Evolutionary conservation across 1,140 invertebrate species (phyloP).

Genomic region (Drosophila azteca): DNA sequence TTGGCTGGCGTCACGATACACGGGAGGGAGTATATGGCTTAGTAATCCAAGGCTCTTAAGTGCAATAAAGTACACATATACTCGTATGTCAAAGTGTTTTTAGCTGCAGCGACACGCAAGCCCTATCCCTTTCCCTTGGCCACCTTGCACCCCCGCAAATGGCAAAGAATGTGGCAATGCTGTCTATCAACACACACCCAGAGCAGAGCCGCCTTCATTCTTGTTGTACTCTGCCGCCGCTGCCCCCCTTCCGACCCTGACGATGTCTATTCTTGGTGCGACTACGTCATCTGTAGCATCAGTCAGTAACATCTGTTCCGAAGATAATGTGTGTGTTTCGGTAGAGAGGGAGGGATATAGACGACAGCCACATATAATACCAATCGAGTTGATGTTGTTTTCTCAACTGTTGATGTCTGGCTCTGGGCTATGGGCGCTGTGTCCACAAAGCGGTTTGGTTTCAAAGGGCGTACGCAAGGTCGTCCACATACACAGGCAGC

Average conservation of each 20-base stretch:
- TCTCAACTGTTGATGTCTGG: constrained; percentile 10
- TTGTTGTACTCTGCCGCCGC: constrained; percentile 14
- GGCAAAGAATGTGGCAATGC: no score
- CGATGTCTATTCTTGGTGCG: constrained; percentile 56
- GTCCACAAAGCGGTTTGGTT: neutral
- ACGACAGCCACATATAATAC: no score
- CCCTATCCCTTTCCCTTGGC: constrained; percentile 5
- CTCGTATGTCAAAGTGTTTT: neutral
- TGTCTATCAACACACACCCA: no score
- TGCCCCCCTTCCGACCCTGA: constrained; percentile 9
- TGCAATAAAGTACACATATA: constrained; percentile 11
- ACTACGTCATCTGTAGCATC: constrained; percentile 66
- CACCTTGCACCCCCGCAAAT: no score
- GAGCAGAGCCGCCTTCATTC: constrained; percentile 2
- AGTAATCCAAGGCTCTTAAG: constrained; percentile 9
- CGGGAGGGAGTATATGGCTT: no score
- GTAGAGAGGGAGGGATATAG: no score
- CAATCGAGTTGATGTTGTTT: constrained; percentile 1
- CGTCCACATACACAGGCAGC: neutral
- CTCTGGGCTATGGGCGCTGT: neutral
- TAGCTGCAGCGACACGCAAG: constrained; percentile 15
- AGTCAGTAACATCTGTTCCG: constrained; percentile 62
- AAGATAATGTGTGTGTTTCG: constrained; percentile 29
- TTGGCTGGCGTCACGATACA: constrained; percentile 2
- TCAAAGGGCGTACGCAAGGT: neutral